A percentile compares a stretch with the other conserved stretches of the same genome.
phyloP scores from a whole-genome alignment of 1,140 invertebrate genomes.

The Drosophila mauritiana region DNA sequence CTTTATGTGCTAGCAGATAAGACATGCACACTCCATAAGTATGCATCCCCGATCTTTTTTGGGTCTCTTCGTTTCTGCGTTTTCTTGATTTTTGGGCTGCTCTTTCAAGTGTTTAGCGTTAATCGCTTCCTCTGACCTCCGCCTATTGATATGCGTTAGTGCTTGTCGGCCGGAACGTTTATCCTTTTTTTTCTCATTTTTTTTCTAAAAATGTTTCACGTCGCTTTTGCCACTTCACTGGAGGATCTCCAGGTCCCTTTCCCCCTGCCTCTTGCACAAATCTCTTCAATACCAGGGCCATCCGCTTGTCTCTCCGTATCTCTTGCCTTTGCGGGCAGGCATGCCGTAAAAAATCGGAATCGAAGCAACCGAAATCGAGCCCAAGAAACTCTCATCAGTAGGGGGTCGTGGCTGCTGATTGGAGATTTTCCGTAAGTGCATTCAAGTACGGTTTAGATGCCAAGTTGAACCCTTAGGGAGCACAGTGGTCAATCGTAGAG shows the following conservation, averaged over 20 bases:
- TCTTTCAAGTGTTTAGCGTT: constrained; percentile 69
- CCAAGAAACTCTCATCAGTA: constrained; percentile 67
- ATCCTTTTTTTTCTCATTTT: constrained; percentile 16
- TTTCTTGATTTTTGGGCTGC: constrained; percentile 24
- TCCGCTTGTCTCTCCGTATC: constrained; percentile 12
- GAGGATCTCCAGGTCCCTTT: constrained; percentile 1
- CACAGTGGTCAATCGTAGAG: constrained; percentile 18
- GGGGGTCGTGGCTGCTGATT: constrained; percentile 74
- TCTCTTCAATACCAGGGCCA: constrained; percentile 60
- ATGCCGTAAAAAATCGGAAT: constrained; percentile 20
- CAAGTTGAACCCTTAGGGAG: constrained; percentile 34
- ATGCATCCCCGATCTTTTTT: constrained; percentile 34
- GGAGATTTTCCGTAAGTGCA: constrained; percentile 76
- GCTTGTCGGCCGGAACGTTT: constrained; percentile 32
- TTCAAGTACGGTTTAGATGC: constrained; percentile 54
- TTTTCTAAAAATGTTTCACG: constrained; percentile 56
- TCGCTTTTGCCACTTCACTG: constrained; percentile 68
- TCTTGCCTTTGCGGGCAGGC: constrained; percentile 12
- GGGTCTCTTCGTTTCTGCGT: background rate
- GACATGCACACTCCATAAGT: constrained; percentile 46
- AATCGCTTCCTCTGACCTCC: constrained; percentile 65
- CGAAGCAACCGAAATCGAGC: constrained; percentile 12
- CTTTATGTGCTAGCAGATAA: constrained; percentile 73
- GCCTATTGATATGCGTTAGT: constrained; percentile 43
- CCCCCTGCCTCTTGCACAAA: constrained; percentile 2